Base-by-base conservation (phyloP, 1,140 invertebrate species). In the Listronotus bonariensis region DNA sequence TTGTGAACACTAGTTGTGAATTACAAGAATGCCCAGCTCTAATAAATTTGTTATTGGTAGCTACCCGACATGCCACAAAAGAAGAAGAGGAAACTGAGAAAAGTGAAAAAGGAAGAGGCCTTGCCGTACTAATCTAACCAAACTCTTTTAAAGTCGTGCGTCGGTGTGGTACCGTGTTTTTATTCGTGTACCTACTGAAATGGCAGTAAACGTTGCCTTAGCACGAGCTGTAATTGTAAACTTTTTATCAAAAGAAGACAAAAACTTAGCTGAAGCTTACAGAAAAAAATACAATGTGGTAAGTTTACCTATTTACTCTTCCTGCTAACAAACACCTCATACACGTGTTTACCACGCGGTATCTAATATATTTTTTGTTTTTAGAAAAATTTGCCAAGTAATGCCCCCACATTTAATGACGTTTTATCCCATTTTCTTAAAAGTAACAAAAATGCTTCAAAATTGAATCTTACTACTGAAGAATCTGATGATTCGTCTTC, bases 251-350 rank as follows among this genome's bases (percentile, higher is more conserved):
- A 82, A 81, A 51, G 83, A 81, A 61, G 85, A 88, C 67, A 80
- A 81, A 57, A 79, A 79, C 6, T 72, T 87, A 15, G 85, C 86
- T 0, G 80, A 82, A 65, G 78, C 83, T 42, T 87, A 83, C 68
- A 80, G 85, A 63, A 83, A 83, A 55, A 87, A 87, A 77, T 81
- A 80, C 10, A 86, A 85, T 53, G 81, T 84, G 73, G 86, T 87
- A 80, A 84, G 85, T 79, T 32, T 12, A 41, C 40, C 20, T 63
- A 34, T 32, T 31, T 65, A 46, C 18, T 17, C 38, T 42, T 11
- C 17, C 40, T 10, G 9, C 26, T 32, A 18, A 12, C 34, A 10
- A 43, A 32, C 26, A 36, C 1, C 12, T 60, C 55, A 26, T 12
- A 5, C 53, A 40, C 56, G 43, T 52, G 55, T 67, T 49, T 38